A percentile compares a stretch with the other conserved stretches of the same genome.
Evolutionary conservation across 2,797 vertebrate species (phyloP).

Genomic region (Galago senegalensis): DNA sequence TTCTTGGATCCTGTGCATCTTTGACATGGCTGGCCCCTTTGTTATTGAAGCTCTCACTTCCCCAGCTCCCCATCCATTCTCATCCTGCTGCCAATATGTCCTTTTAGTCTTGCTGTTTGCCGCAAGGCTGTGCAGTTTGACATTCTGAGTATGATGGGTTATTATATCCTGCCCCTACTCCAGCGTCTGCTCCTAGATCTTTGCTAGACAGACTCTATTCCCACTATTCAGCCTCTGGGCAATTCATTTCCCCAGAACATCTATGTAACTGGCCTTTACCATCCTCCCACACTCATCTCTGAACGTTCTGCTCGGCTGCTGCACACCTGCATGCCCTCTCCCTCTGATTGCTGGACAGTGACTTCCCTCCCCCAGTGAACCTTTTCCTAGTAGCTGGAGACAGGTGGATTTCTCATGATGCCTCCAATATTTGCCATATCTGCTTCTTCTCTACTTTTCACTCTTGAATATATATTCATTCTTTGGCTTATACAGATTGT

Average conservation of each 20-base stretch:
- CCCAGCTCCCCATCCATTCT: neutral
- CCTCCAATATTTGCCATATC: neutral
- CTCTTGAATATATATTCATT: neutral
- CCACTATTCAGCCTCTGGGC: neutral
- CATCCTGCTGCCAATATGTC: neutral
- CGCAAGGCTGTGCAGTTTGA: neutral
- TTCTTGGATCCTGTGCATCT: neutral
- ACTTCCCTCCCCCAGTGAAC: neutral
- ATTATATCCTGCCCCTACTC: neutral
- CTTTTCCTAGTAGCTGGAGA: neutral
- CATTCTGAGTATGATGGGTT: neutral
- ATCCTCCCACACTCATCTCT: neutral
- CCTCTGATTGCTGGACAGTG: neutral
- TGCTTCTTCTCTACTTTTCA: neutral
- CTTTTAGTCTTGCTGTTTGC: neutral
- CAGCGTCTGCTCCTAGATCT: neutral
- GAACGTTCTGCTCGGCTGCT: neutral
- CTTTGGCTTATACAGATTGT: neutral
- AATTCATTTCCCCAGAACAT: neutral
- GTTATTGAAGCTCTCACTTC: neutral
- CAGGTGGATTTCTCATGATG: neutral
- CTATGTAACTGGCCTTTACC: neutral
- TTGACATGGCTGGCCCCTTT: neutral
- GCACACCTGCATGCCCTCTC: neutral
- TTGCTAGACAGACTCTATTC: neutral